Base-by-base conservation (phyloP, 64 coral and sea anemone genomes). In the Acropora yongei region DNA sequence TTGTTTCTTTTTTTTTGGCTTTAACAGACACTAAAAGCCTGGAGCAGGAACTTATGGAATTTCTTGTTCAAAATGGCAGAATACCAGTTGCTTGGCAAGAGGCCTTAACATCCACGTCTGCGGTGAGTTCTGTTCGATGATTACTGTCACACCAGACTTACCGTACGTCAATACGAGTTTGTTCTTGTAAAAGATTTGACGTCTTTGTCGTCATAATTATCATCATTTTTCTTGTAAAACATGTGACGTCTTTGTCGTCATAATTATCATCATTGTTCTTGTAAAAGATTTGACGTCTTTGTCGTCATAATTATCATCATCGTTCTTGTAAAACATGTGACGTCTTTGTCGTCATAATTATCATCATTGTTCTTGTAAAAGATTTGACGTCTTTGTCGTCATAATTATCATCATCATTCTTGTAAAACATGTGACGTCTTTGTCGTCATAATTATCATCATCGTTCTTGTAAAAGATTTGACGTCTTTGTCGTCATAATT, bases 51-150 rank as follows among this genome's bases (percentile, higher is more conserved):
- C 48, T 96, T 11, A 73, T 92, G 44, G 18, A 93, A 51, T 86
- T 89, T 79, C 71, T 93, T 0, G 76, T 83, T 6, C 63, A 72
- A 13, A 47, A 86, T 5, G 80, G 80, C 1, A 96, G 78, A 74
- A 93, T 83, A 16, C 61, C 91, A 11, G 85, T 73, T 74, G 80
- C 95, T 14, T 96, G 95, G 95, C 90, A 96, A 47, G 95, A 93
- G 47, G 95, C 77, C 1, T 61, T 96, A 20, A 42, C 79, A 41
- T 57, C 49, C 10, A 96, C 95, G 0, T 18, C 68, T 30, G 86
- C 90, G 14, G 95, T 96, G 78, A 93, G 90, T 84, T 3, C 10
- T 55, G 1, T 55, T 5, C 10, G 10, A 55, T 30, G 30, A 30
- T 30, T 30, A 30, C 30, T 30, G 30, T 30, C 30, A 30, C 30